Conservation (phyloP, 2,888 invertebrate species). For the Clusia tigrina region DNA sequence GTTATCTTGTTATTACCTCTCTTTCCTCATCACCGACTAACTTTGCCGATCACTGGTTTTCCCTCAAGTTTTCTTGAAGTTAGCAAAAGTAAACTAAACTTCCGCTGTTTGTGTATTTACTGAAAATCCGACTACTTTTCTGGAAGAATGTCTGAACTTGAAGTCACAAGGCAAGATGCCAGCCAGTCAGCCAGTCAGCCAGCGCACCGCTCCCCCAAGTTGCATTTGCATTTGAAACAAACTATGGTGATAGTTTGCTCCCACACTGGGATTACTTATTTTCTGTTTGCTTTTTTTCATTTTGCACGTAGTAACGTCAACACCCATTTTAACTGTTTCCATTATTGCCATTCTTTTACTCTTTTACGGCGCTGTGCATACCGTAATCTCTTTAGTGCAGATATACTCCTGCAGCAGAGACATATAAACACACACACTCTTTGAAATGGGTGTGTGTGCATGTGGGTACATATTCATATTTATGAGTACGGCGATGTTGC, state of each 20-base stretch:
- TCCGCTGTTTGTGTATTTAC: no score
- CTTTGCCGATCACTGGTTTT: no score
- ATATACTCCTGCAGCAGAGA: background rate
- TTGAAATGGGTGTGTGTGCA: no score
- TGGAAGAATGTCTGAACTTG: no score
- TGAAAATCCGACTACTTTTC: no score
- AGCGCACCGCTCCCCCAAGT: background rate
- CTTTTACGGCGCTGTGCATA: slow-evolving; percentile 25
- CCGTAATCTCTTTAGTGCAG: slow-evolving; percentile 9
- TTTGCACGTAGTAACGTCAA: background rate
- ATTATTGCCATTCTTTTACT: background rate
- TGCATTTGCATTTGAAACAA: background rate
- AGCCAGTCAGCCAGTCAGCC: no score
- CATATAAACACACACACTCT: no score
- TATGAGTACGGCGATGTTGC: background rate
- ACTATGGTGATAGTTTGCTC: slow-evolving; percentile 2
- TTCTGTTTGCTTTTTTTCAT: background rate
- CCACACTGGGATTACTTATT: slow-evolving; percentile 4
- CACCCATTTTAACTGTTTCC: slow-evolving; percentile 9
- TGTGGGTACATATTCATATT: background rate
- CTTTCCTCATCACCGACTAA: no score
- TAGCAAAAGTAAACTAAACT: no score
- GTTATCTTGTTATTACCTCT: no score
- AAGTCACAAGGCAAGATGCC: no score
- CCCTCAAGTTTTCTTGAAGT: no score